These are phyloP conservation scores for Scomber japonicus DNA, from an alignment of 2,113 vertebrate species.

Conservation along the genomic window DNA sequence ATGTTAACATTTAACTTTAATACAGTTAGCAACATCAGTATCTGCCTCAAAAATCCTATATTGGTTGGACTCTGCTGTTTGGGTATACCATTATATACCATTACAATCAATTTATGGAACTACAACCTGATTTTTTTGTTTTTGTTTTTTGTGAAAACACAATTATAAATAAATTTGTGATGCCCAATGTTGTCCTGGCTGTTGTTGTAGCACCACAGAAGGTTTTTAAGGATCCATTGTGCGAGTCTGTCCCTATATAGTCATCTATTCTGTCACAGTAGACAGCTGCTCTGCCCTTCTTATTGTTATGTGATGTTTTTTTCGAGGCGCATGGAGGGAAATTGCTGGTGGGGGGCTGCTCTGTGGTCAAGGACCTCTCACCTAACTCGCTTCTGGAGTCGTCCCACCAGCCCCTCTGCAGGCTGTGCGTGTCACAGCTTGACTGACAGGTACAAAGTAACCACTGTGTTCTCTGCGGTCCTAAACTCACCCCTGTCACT, in stretches of 20 bases:
- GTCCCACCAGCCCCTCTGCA: constrained; percentile 21
- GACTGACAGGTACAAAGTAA: constrained; percentile 84
- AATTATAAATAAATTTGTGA: background rate
- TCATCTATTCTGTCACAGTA: constrained; percentile 7
- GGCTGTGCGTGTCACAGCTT: constrained; percentile 67
- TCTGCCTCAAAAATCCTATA: no score
- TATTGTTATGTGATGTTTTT: constrained; percentile 41
- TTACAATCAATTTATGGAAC: no score
- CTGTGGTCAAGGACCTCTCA: constrained; percentile 66
- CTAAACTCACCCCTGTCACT: constrained; percentile 77
- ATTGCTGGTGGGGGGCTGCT: constrained; percentile 44
- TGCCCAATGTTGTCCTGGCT: background rate
- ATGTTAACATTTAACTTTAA: no score
- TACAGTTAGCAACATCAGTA: no score
- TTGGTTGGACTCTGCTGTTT: no score
- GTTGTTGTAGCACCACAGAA: background rate
- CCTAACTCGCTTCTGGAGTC: constrained; percentile 42
- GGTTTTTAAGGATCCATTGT: background rate
- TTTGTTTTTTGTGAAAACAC: no score
- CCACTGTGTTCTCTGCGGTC: constrained; percentile 56
- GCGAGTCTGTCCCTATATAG: background rate
- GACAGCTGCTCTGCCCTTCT: constrained; percentile 43
- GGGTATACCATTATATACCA: no score
- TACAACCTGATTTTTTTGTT: no score
- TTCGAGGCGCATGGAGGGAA: background rate